Conservation (phyloP, 2,113 vertebrate genomes). For the Podiceps cristatus region DNA sequence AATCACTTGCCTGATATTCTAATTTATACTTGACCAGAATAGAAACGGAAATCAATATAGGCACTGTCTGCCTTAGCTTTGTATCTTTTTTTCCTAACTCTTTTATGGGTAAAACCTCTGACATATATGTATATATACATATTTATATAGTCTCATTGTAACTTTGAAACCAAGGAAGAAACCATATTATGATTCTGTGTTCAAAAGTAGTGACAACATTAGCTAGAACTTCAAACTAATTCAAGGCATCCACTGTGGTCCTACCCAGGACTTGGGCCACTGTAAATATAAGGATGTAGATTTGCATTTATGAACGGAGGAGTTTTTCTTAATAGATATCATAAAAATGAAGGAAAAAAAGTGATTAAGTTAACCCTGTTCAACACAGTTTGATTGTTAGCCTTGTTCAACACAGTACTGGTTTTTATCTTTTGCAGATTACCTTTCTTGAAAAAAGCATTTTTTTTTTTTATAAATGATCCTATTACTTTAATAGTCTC, state of each 20-base stretch:
- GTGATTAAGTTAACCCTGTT: constrained; percentile 5
- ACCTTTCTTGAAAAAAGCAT: constrained; percentile 27
- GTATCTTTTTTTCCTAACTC: neutral
- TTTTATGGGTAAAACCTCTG: neutral
- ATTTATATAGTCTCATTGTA: neutral
- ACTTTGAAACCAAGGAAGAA: neutral
- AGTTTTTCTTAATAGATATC: neutral
- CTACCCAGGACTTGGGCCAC: neutral
- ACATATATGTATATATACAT: neutral
- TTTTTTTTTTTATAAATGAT: constrained; percentile 48
- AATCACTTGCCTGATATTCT: neutral
- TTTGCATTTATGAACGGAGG: neutral
- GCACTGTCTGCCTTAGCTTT: neutral
- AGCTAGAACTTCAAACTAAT: neutral
- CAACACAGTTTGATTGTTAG: neutral
- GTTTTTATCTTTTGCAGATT: constrained; percentile 55
- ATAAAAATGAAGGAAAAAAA: neutral
- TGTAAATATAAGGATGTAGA: neutral
- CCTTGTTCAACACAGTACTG: constrained; percentile 10
- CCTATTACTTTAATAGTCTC: constrained; percentile 69
- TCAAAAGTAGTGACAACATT: neutral
- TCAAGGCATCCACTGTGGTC: neutral
- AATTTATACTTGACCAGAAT: neutral
- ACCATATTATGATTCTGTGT: neutral
- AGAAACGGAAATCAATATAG: neutral